These are phyloP conservation scores for Plebejus anna DNA, from an alignment of 2,888 invertebrate genomes.

Conservation along the genomic window DNA sequence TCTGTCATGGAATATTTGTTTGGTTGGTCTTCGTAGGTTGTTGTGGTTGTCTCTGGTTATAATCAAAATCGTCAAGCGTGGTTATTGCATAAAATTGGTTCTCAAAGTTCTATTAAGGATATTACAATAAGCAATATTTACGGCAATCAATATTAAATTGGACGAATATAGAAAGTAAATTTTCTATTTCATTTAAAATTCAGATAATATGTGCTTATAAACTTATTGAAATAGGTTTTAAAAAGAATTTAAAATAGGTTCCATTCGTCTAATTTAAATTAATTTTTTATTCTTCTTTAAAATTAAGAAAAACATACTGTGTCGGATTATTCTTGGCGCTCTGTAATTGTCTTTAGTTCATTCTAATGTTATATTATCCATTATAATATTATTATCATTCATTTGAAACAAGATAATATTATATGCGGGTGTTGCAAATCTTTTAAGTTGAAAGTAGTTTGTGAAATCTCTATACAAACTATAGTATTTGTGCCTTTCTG, in stretches of 20 bases:
- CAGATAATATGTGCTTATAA: not conserved
- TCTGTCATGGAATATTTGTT: not conserved
- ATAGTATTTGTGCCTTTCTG: not conserved
- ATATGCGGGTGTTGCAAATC: not conserved
- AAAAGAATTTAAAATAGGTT: not conserved
- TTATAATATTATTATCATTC: not conserved
- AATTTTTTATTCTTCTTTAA: not conserved
- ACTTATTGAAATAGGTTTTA: not conserved
- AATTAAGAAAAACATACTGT: not conserved
- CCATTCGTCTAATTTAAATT: not conserved
- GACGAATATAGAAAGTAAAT: not conserved
- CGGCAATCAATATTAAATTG: slow-evolving; percentile 1
- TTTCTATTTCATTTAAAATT: not conserved
- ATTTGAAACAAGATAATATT: not conserved
- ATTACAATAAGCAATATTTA: slow-evolving; percentile 2
- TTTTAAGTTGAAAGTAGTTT: not conserved
- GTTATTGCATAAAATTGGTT: slow-evolving; percentile 1
- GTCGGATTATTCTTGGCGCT: not conserved
- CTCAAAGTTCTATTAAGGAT: not conserved
- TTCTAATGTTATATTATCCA: not conserved
- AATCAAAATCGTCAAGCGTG: not conserved
- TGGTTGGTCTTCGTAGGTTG: not conserved
- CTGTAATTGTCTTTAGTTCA: not conserved
- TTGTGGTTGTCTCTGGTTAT: not conserved
- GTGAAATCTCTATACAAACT: not conserved